A percentile compares a stretch with the other conserved stretches of the same genome.
Evolutionary conservation across 2,113 vertebrate species (phyloP).

Genomic region (Thymallus thymallus): DNA sequence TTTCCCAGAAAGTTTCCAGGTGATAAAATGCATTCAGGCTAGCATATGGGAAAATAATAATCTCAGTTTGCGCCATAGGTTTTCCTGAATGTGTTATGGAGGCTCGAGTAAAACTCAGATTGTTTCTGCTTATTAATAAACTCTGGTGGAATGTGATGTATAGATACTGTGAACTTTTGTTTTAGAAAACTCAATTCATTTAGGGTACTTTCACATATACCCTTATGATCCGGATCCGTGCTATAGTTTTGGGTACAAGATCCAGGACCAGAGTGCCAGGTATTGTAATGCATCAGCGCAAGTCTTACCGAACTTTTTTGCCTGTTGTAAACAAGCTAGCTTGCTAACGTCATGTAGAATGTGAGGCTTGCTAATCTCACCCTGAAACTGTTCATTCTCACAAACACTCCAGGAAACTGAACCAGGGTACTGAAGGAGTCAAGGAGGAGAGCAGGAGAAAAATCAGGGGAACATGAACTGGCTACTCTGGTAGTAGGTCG

Average conservation of each 20-base stretch:
- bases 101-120: neutral
- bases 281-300: too few species aligned
- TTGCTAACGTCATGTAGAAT: too few species aligned
- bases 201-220: too few species aligned
- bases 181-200: neutral
- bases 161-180: neutral
- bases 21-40: neutral
- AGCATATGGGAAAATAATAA: neutral
- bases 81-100: neutral
- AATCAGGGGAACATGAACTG: neutral
- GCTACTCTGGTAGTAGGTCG: conserved; percentile 89
- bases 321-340: too few species aligned
- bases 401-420: too few species aligned
- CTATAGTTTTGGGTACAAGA: too few species aligned
- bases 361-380: too few species aligned
- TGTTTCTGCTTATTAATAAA: neutral
- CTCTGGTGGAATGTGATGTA: neutral
- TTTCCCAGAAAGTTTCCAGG: neutral
- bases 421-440: too few species aligned
- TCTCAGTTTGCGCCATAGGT: neutral
- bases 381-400: too few species aligned
- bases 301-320: too few species aligned
- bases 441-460: too few species aligned
- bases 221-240: neutral
- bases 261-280: too few species aligned